A percentile compares a stretch with the other conserved stretches of the same genome.
Conservation (phyloP, 2,797 vertebrate species). For the Pangasius djambal region DNA sequence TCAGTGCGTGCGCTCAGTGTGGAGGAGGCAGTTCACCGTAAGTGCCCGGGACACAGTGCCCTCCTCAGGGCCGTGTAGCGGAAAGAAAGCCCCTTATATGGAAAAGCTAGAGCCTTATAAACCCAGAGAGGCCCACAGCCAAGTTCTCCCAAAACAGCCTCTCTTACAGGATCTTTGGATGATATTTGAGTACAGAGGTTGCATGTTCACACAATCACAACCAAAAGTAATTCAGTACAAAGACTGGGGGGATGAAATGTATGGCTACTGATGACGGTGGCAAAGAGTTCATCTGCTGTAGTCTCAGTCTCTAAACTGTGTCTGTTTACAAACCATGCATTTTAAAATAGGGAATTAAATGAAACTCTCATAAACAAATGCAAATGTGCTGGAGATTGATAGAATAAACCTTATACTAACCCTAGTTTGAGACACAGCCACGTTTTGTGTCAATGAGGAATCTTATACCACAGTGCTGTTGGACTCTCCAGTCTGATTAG, state of each 20-base stretch:
- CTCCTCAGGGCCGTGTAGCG: conserved; percentile 25
- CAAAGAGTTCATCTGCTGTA: too few species aligned
- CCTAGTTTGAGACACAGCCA: neutral
- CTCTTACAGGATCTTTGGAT: neutral
- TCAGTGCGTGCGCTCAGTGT: neutral
- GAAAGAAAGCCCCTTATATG: conserved; percentile 53
- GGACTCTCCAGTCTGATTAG: neutral
- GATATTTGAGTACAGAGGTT: neutral
- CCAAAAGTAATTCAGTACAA: neutral
- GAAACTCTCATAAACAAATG: neutral
- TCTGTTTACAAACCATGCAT: neutral
- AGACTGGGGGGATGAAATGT: neutral
- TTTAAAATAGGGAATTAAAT: neutral
- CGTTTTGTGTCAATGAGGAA: neutral
- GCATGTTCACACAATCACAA: neutral
- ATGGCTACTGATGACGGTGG: neutral
- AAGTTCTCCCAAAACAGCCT: conserved; percentile 35
- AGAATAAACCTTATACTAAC: neutral
- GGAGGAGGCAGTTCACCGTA: neutral
- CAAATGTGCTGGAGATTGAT: neutral
- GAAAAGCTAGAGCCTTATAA: conserved; percentile 48
- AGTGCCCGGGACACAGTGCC: neutral
- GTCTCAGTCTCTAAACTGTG: too few species aligned
- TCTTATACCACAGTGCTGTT: neutral
- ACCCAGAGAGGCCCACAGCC: conserved; percentile 30